Evolutionary conservation across 2,797 vertebrate species (phyloP).

Genomic region (Cryptoblepharus egeriae): DNA sequence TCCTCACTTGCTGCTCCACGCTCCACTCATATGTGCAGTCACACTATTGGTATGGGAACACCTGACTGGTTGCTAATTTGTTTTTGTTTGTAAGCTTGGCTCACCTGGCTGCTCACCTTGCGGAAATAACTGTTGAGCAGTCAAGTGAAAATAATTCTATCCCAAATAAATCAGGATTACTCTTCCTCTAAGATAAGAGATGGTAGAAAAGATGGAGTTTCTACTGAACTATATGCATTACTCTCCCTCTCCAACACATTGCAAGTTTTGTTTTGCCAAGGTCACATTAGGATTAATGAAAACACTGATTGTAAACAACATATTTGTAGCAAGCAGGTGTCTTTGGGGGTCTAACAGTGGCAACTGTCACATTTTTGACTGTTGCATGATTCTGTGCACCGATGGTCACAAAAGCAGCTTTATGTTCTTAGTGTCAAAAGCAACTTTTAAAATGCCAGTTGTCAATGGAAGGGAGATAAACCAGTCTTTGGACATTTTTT

Average conservation of each 20-base stretch:
- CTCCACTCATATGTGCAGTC: too few species aligned
- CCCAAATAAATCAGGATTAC: not conserved
- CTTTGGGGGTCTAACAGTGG: accelerated
- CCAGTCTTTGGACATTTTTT: constrained; percentile 1
- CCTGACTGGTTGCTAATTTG: not conserved
- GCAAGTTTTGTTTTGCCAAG: not conserved
- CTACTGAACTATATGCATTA: not conserved
- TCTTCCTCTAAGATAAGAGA: constrained; percentile 1
- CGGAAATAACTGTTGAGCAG: constrained; percentile 21
- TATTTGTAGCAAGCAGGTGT: not conserved
- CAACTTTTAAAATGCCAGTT: not conserved
- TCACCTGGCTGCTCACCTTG: not conserved
- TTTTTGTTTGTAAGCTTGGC: not conserved
- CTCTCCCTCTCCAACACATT: not conserved
- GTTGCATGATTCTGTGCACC: not conserved
- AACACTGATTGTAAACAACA: not conserved
- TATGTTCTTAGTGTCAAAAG: not conserved
- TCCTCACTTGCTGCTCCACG: too few species aligned
- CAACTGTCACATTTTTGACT: accelerated
- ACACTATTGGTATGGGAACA: too few species aligned
- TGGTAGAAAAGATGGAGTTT: not conserved
- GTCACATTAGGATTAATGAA: accelerated
- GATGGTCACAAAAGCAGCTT: constrained; percentile 12
- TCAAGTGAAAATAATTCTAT: constrained; percentile 1
- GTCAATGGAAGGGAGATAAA: not conserved